Base-by-base conservation (phyloP, 2,888 invertebrate species). In the Sesamia inferens region DNA sequence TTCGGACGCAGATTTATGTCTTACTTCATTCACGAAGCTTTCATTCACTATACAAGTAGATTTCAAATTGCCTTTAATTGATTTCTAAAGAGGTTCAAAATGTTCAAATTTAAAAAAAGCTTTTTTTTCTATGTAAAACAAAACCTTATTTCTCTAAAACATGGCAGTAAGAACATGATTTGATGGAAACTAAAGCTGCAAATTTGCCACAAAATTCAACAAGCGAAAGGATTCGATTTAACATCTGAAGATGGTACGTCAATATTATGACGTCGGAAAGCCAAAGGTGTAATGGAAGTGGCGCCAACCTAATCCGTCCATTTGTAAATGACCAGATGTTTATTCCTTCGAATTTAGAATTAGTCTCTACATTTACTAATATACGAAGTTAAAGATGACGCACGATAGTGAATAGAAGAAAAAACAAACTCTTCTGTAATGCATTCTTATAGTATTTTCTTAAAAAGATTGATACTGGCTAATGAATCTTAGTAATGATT, bases 271-370 rank as follows among this genome's bases (percentile, higher is more conserved):
- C 66, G 78, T 63, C 22, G 8, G 59, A 57, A 72, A 74, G 67
- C 71, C 84, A 78, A 78, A 83, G 71, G 68, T 81, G 69, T 76
- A 78, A 85, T 85, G 78, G 73, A 85, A 67, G 63, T 81, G 85
- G 84, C 81, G 73, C 84, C 73, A 69, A 74, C 7, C 70, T 65
- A 64, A 83, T 78, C 64, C 31, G 68, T 66, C 63, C 72, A 74
- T 84, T 81, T 65, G 68, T 55, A 55, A 70, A 61, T 61, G 54
- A 74, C 62, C 84, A 72, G 64, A 80, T 76, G 71, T 80, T 31
- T 31, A 61, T 69, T 57, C 22, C 61, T 61, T 61, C 51, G 44
- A 54, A 74, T 83, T 74, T 83, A 79, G 67, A 78, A 62, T 70
- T 62, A 65, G 76, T 68, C 69, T 65, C 51, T 58, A 72, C 24